Evolutionary conservation across 2,888 invertebrate genomes (phyloP), one percentile per base, ranked within the genome.

Genomic region (Boloria selene): DNA sequence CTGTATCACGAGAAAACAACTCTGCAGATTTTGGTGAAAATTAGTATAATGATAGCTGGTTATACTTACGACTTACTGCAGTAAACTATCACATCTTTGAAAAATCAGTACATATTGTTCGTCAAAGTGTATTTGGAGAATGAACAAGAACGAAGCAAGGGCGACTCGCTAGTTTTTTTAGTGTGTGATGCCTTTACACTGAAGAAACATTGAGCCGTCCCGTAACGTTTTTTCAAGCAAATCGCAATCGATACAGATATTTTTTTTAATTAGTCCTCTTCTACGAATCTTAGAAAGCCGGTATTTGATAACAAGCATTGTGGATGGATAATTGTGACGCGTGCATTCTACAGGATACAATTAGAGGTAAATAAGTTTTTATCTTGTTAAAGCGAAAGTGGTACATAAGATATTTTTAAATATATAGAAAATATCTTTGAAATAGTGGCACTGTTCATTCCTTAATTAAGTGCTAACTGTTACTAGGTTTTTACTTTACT

Each of bases 201-300:
- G 56, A 55, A 55, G 61, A 49, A 65, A 58, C 22, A 14, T 44
- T 14, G 68, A 59, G 63, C 64, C 67, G 64, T 62, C 61, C 65
- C 64, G 67, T 64, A 61, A 69, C 55, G 72, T 58, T 62, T 64
- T 65, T 66, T 64, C 61, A 50, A 66, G 49, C 47, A 67, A 68
- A 64, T 52, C 61, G 72, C 68, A 64, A 72, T 71, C 71, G 72
- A 72, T 71, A 71, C 72, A 72, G 67, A 72, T 72, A 70, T 65
- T 71, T 69, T 69, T 61, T 69, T 65, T 67, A 71, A 72, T 72
- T 60, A 69, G 53, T 60, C 64, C 51, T 49, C 60, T 71, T 72
- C 72, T 63, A n/a, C 54, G 72, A 71, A 72, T 14, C 50, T 58
- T 61, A 64, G 72, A 69, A 67, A 65, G 69, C 63, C 56, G 56